Conservation (phyloP, 2,797 vertebrate genomes). For the Melanogrammus aeglefinus region DNA sequence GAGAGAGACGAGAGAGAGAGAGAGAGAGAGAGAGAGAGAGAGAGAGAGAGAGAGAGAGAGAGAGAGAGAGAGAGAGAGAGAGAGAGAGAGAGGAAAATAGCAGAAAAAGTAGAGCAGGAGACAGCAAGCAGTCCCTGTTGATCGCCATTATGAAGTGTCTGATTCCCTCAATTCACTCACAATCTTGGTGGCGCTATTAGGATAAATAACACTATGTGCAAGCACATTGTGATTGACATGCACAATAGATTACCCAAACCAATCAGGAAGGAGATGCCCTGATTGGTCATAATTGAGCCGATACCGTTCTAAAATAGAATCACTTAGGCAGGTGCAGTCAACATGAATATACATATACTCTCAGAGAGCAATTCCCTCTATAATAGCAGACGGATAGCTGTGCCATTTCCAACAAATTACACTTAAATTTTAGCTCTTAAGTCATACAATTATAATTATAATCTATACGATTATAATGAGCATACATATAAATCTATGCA, state of each 20-base stretch:
- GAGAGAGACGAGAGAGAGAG: too few relatives aligned
- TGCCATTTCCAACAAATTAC: not conserved
- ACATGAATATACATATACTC: not conserved
- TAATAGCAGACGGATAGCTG: not conserved
- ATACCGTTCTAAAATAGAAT: not conserved
- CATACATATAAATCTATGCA: not conserved
- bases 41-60: too few relatives aligned
- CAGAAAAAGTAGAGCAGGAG: not conserved
- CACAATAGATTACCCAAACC: not conserved
- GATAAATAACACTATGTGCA: not conserved
- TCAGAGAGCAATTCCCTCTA: not conserved
- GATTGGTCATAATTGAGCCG: not conserved
- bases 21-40: too few relatives aligned
- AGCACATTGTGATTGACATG: not conserved
- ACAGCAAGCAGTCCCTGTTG: not conserved
- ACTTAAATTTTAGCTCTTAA: not conserved
- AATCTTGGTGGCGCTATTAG: not conserved
- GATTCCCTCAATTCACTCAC: not conserved
- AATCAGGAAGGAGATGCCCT: not conserved
- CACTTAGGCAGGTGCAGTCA: not conserved
- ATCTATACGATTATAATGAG: not conserved
- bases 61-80: too few relatives aligned
- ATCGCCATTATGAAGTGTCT: not conserved
- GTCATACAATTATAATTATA: too few relatives aligned
- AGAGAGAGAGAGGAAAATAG: too few relatives aligned